Percentiles rank a stretch among this genome's conserved stretches.
Evolutionary conservation across 2,888 invertebrate species (phyloP).

Genomic region (Callyntrura sp.): DNA sequence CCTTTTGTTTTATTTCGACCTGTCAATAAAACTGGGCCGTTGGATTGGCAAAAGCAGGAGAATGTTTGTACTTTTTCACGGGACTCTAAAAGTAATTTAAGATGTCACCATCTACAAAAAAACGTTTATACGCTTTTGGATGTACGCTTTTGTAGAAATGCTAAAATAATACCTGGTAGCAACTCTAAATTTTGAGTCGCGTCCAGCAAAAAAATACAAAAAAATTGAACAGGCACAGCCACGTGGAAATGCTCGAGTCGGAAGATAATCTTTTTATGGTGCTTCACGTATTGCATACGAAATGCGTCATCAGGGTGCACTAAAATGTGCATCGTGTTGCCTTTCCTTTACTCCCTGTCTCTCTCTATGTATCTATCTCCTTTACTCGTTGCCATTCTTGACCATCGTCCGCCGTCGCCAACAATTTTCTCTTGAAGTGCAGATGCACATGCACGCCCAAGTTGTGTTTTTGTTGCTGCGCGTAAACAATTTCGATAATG

Average conservation of each 20-base stretch:
- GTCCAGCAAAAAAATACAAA: slow-evolving; percentile 27
- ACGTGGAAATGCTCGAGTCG: slow-evolving; percentile 3
- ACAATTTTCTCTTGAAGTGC: no score
- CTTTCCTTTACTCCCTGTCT: not conserved
- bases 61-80: no score
- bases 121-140: no score
- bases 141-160: no score
- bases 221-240: not conserved
- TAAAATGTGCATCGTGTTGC: slow-evolving; percentile 30
- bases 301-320: slow-evolving; percentile 44
- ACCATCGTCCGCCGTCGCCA: not conserved
- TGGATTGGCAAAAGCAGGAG: no score
- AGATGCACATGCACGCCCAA: slow-evolving; percentile 24
- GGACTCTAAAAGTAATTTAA: no score
- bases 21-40: no score
- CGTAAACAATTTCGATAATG: slow-evolving; percentile 46
- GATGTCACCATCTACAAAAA: no score
- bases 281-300: not conserved
- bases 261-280: not conserved
- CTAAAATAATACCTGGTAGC: no score
- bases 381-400: not conserved
- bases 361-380: no score
- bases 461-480: slow-evolving; percentile 45
- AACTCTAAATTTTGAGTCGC: no score
- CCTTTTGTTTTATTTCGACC: no score